Base-by-base conservation (phyloP, 2,113 vertebrate genomes). In the Peucedramus taeniatus region DNA sequence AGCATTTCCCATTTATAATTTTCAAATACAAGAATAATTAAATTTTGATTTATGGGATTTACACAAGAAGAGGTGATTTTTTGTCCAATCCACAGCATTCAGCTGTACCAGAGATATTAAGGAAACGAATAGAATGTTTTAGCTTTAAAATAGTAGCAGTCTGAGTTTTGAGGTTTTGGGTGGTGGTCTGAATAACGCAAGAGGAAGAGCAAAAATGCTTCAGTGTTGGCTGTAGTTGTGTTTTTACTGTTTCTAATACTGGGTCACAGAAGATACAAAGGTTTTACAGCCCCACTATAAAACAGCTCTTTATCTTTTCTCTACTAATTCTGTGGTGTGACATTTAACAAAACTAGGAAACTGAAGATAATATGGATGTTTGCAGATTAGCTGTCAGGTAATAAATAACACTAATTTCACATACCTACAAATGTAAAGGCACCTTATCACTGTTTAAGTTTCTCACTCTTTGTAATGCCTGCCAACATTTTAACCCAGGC, bases 381-480 rank as follows among this genome's bases (percentile, higher is more conserved):
- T 98, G 97, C 97, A 97, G 97, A 98, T 97, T 97, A 97, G 95
- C 80, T 72, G 96, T 90, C 91, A 94, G 98, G 98, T 97, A 97
- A 98, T 98, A 98, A 98, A 98, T 98, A 97, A 98, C 98, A 90
- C 84, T 92, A 96, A 97, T 98, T 97, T 98, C 97, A 33, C 97
- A 98, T 96, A 92, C 98, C 96, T 97, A 89, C 95, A 97, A 97
- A 98, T 98, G 97, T 93, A 96, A 98, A 97, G 95, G 93, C 50
- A 90, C 95, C 96, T 98, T 98, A 97, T 98, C 97, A 95, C 91
- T 98, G 96, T 98, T 97, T 97, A 98, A 97, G 65, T 95, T 96
- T 97, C 89, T 98, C 95, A 64, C 80, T 97, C 97, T 98, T 97
- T 97, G 96, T 98, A 93, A 97, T 91, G 92, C 94, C 97, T 97